Percentiles rank a stretch among this genome's conserved stretches.
phyloP scores from a whole-genome alignment of 1,140 invertebrate species.

The Pseudomyrmex pallidus region DNA sequence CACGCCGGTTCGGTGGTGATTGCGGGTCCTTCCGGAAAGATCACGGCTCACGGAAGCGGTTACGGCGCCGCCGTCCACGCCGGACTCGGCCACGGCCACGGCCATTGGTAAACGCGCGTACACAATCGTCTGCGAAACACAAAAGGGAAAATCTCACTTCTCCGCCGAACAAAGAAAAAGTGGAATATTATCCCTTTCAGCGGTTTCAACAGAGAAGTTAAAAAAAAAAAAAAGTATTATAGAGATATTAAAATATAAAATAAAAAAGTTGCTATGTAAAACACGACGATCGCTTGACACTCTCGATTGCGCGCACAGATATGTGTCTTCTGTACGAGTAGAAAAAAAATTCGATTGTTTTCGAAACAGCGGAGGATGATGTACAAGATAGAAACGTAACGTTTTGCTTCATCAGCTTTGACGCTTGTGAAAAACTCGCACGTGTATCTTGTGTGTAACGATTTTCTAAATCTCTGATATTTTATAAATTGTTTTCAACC shows the following conservation, averaged over 20 bases:
- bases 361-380: not conserved
- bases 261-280: slow-evolving; percentile 24
- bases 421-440: slow-evolving; percentile 8
- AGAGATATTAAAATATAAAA: not conserved
- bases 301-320: slow-evolving; percentile 21
- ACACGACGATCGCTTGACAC: slow-evolving; percentile 50
- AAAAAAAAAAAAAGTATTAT: slow-evolving; percentile 16
- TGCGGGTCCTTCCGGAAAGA: slow-evolving; percentile 82
- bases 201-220: not conserved
- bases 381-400: not conserved
- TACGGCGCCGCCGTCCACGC: slow-evolving; percentile 80
- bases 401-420: not conserved
- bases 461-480: not conserved
- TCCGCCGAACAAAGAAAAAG: not conserved
- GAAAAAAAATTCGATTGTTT: slow-evolving; percentile 47
- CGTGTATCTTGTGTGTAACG: not conserved
- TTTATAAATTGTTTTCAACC: too few relatives aligned
- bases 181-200: not conserved
- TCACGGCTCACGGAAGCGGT: slow-evolving; percentile 82
- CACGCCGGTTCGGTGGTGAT: slow-evolving; percentile 83
- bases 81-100: slow-evolving; percentile 80
- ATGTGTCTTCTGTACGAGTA: slow-evolving; percentile 42
- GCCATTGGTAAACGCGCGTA: slow-evolving; percentile 75
- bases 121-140: slow-evolving; percentile 2
- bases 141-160: not conserved